Conservation (phyloP, 2,888 invertebrate genomes). For the Cosmorhoe ocellata region DNA sequence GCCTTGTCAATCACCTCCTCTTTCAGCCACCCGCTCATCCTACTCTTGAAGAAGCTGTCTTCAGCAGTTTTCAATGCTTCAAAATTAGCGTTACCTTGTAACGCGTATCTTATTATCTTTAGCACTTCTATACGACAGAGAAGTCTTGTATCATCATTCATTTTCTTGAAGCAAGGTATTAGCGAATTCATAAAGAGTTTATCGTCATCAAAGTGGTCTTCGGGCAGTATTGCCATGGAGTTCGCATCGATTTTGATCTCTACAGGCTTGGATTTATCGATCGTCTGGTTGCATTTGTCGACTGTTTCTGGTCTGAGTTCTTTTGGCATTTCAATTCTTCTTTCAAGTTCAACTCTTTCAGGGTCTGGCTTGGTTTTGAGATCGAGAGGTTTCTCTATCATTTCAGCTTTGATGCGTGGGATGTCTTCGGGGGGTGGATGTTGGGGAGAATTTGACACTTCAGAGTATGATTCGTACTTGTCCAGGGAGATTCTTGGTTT, state of each 20-base stretch:
- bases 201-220: constrained; percentile 74
- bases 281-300: constrained; percentile 63
- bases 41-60: constrained; percentile 57
- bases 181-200: constrained; percentile 73
- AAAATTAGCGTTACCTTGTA: constrained; percentile 68
- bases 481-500: constrained; percentile 73
- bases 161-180: constrained; percentile 71
- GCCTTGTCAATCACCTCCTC: constrained; percentile 46
- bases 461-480: constrained; percentile 72
- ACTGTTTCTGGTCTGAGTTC: constrained; percentile 40
- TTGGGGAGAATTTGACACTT: constrained; percentile 72
- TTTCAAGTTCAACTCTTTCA: constrained; percentile 4
- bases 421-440: constrained; percentile 63
- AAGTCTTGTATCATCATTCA: constrained; percentile 71
- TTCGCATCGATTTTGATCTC: constrained; percentile 74
- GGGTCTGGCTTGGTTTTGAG: constrained; percentile 59
- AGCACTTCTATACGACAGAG: constrained; percentile 70
- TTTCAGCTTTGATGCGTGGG: constrained; percentile 59
- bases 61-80: constrained; percentile 61
- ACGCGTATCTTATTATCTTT: constrained; percentile 67
- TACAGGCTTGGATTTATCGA: constrained; percentile 50
- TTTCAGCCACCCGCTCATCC: constrained; percentile 54
- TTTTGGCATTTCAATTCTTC: constrained; percentile 4
- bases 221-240: constrained; percentile 57
- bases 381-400: constrained; percentile 61